phyloP scores from a whole-genome alignment of 2,113 vertebrate species.

The Xenopus borealis region DNA sequence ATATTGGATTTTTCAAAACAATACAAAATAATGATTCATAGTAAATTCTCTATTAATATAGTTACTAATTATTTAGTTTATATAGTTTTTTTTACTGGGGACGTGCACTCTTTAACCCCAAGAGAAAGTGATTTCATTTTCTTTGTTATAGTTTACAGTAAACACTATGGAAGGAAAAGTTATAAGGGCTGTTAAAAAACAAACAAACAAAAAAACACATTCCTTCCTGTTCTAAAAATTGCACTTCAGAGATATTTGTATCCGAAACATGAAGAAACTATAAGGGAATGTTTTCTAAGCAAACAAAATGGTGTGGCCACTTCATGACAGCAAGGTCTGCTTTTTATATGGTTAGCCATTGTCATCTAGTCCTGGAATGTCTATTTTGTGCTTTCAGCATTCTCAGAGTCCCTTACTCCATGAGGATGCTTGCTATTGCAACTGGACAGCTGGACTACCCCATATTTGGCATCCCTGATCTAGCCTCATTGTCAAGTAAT shows the following conservation, averaged over 20 bases:
- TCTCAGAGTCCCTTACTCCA: too few species aligned
- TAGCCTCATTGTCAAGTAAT: constrained; percentile 54
- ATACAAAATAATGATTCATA: not conserved
- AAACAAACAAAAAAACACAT: constrained; percentile 66
- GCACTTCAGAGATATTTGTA: constrained; percentile 70
- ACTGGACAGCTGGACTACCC: not conserved
- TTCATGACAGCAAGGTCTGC: constrained; percentile 56
- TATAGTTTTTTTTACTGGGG: too few species aligned
- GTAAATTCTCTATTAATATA: too few species aligned
- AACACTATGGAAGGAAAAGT: constrained; percentile 75
- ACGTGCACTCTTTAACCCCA: not conserved
- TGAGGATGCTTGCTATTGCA: too few species aligned
- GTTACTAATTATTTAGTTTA: too few species aligned
- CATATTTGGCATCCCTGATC: not conserved
- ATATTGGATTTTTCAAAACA: not conserved
- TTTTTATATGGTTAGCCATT: constrained; percentile 56
- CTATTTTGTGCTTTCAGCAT: not conserved
- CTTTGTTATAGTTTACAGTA: constrained; percentile 75
- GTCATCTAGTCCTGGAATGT: constrained; percentile 53
- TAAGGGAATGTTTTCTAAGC: constrained; percentile 67
- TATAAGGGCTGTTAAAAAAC: constrained; percentile 74
- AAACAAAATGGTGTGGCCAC: constrained; percentile 69
- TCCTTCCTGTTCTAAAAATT: constrained; percentile 78
- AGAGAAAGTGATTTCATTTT: not conserved
- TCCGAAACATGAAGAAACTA: constrained; percentile 66